Evolutionary conservation across 1,140 invertebrate genomes (phyloP), one percentile per base, ranked within the genome.

Genomic region (Apis laboriosa): DNA sequence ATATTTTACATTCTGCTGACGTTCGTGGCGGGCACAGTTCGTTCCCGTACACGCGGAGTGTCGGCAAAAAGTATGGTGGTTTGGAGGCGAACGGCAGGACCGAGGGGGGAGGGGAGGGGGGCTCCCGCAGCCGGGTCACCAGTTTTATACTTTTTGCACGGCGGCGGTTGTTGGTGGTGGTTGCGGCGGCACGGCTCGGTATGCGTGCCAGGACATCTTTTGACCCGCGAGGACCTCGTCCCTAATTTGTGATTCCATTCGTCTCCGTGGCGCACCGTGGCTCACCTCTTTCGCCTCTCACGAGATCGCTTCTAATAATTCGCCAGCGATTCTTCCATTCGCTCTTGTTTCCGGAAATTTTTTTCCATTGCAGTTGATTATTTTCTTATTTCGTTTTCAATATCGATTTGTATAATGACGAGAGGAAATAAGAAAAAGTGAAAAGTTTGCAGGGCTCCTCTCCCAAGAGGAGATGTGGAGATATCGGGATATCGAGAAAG

Each of bases 1-100:
- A 94, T 94, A 93, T 94, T 93, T 93, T 92, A 91, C 90, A 94
- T 94, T 94, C 93, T 90, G 91, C 87, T 90, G 91, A 91, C 90
- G 90, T 90, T 92, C 90, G 89, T 87, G 89, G 87, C 88, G 88
- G 89, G 91, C 88, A 92, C 87, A 88, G 90, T 92, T 88, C 84
- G 87, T 84, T 82, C 86, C 85, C 64, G 79, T 89, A 85, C 84
- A 76, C 73, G 90, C 89, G 86, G 89, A 92, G 92, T 92, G 90
- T 92, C 84, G 90, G 86, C 90, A 92, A 93, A 93, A 93, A 93
- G 89, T 90, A 92, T 90, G 88, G 91, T 81, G 86, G 90, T 91
- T 87, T 80, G 83, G 87, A 90, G 87, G 89, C 89, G 89, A 90
- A 91, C 86, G 87, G 90, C 84, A 89, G 90, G 86, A 83, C 84